A percentile compares a stretch with the other conserved stretches of the same genome.
Evolutionary conservation across 1,140 invertebrate genomes (phyloP).

Genomic region (Acromyrmex heyeri): DNA sequence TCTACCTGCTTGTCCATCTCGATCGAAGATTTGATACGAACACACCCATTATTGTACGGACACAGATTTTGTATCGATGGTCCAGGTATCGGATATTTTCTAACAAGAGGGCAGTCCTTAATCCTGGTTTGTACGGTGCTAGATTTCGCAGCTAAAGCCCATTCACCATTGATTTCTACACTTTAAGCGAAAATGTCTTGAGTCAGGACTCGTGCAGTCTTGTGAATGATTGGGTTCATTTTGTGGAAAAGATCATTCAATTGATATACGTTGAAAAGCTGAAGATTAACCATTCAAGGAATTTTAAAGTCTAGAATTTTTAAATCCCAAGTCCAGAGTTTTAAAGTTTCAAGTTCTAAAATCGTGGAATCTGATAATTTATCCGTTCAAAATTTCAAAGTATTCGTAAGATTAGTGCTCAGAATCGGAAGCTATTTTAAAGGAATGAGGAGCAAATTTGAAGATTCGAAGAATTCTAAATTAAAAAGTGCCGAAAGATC

Average conservation of each 20-base stretch:
- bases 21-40: constrained; percentile 65
- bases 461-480: neutral
- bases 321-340: neutral
- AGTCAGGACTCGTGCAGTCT: neutral
- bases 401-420: neutral
- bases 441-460: neutral
- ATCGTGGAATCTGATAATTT: neutral
- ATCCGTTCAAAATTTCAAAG: neutral
- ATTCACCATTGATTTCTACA: neutral
- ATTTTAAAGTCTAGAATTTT: neutral
- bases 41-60: constrained; percentile 25
- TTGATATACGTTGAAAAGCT: neutral
- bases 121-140: constrained; percentile 10
- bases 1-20: constrained; percentile 39
- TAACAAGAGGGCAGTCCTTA: constrained; percentile 25
- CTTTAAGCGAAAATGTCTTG: neutral
- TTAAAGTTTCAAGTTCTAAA: neutral
- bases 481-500: constrained; percentile 23
- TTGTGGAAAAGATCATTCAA: neutral
- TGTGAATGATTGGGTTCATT: neutral
- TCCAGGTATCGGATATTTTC: neutral
- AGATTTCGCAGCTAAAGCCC: constrained; percentile 9
- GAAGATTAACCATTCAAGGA: constrained; percentile 6
- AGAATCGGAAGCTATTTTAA: neutral
- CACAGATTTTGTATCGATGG: constrained; percentile 13